Base-by-base conservation (phyloP, 1,140 invertebrate genomes). In the Drosophila willistoni region DNA sequence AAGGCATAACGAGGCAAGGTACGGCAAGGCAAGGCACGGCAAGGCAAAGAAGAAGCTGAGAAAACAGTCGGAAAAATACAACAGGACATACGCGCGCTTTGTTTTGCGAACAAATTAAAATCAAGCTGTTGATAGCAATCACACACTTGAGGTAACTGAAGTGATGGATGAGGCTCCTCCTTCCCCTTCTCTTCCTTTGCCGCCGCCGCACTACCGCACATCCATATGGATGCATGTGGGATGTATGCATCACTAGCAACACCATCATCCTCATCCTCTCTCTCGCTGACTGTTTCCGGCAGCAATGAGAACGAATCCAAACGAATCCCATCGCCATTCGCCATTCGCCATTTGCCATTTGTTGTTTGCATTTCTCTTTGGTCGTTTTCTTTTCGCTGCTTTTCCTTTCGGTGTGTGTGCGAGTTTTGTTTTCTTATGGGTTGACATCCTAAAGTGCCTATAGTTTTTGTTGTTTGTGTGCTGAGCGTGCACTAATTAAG, bases 111-210 rank as follows among this genome's bases (percentile, higher is more conserved):
- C 44, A 86, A 86, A 81, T 87, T 89, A 70, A 87, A 87, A 89
- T 89, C 84, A 89, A 87, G 84, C 84, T 87, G 84, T 89, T 87
- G 84, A 87, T 87, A 69, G 84, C 84, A 87, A 89, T 87, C 84
- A 87, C 84, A 84, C 84, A 78, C 76, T 89, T 79, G 77, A 78
- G 80, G 64, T 79, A 67, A 54, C 59, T 66, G 29, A 68, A 78
- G 61, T 83, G 81, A 78, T 73, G 61, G 41, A 64, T 62, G 34
- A 33, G 34, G 68, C 57, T 76, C 72, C 73, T 75, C 64, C 36
- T 25, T 29, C 73, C 69, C 64, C 36, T 25, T 29, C 47, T 51
- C 12, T 17, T 36, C 2, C 66, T 22, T 4, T 3, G 13, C 6
- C 57, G 19, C 44, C 19, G 2, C 33, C 19, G 2, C 22, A 25